These are phyloP conservation scores for Baronia brevicornis DNA, from an alignment of 2,888 invertebrate species.

Conservation along the genomic window DNA sequence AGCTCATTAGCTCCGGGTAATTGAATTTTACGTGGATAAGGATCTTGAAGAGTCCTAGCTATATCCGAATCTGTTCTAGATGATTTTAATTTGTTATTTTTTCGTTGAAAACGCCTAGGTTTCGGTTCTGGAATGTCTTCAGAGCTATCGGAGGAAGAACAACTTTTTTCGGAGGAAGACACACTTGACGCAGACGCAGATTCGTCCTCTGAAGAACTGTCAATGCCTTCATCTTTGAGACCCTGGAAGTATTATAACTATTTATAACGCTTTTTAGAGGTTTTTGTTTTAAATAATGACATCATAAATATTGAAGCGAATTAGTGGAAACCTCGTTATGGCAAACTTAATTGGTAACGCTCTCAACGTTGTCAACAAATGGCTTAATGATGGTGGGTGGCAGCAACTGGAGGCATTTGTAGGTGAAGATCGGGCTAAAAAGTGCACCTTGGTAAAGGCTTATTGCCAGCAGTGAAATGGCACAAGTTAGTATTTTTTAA, in stretches of 20 bases:
- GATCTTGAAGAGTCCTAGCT: conserved; percentile 40
- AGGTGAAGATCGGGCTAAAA: too few species aligned
- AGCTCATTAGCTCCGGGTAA: conserved; percentile 42
- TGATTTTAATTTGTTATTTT: conserved; percentile 58
- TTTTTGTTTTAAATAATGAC: not conserved
- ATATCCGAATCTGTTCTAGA: conserved; percentile 67
- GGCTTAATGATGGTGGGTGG: too few species aligned
- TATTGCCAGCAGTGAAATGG: too few species aligned
- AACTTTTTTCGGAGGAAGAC: conserved; percentile 67
- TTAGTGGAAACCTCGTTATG: too few species aligned
- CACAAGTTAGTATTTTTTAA: too few species aligned
- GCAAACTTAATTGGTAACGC: too few species aligned
- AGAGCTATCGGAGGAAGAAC: conserved; percentile 64
- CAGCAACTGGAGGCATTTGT: too few species aligned
- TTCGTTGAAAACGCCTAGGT: conserved; percentile 52
- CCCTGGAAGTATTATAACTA: conserved; percentile 42
- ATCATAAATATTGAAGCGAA: too few species aligned
- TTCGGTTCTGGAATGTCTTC: conserved; percentile 56
- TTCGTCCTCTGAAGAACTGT: conserved; percentile 70
- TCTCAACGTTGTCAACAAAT: too few species aligned
- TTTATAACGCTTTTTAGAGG: not conserved
- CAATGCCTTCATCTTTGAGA: conserved; percentile 71
- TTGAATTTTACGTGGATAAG: conserved; percentile 38
- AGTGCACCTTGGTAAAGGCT: too few species aligned
- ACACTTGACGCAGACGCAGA: conserved; percentile 58